Percentiles rank a stretch among this genome's conserved stretches.
Evolutionary conservation across 2,888 invertebrate genomes (phyloP).

Genomic region (Branchellion lobata): DNA sequence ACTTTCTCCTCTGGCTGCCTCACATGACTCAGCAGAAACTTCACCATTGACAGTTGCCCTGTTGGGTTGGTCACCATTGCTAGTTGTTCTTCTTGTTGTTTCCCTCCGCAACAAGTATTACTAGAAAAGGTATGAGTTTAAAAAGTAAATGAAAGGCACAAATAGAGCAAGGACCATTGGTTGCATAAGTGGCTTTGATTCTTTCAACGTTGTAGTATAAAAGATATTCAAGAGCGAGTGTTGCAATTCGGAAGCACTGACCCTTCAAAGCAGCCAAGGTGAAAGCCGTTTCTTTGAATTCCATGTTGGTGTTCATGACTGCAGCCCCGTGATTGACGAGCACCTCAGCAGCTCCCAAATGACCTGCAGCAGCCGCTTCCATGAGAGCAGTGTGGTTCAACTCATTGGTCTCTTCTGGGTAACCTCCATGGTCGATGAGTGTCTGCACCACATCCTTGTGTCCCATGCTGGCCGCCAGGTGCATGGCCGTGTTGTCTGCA

Average conservation of each 20-base stretch:
- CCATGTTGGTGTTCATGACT: slow-evolving; percentile 96
- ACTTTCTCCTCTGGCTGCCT: slow-evolving; percentile 97
- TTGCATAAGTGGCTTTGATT: no score
- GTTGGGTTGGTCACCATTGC: no score
- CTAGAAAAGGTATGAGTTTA: no score
- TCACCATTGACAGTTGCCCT: slow-evolving; percentile 90
- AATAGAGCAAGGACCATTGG: no score
- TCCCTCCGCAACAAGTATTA: no score
- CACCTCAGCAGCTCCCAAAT: slow-evolving; percentile 66
- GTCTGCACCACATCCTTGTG: slow-evolving; percentile 82
- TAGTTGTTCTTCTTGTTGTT: no score
- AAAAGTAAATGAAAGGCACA: no score
- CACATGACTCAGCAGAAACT: slow-evolving; percentile 89
- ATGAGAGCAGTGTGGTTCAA: slow-evolving; percentile 90
- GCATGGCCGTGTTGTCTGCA: slow-evolving; percentile 73
- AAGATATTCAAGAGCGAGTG: no score
- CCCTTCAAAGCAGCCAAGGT: slow-evolving; percentile 91
- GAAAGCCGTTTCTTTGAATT: slow-evolving; percentile 97
- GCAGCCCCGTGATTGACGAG: slow-evolving; percentile 89
- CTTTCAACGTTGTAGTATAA: no score
- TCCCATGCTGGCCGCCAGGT: slow-evolving; percentile 75
- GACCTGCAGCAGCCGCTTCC: slow-evolving; percentile 64
- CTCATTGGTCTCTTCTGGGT: slow-evolving; percentile 97
- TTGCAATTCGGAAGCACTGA: no score
- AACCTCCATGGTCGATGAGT: slow-evolving; percentile 83